A percentile compares a stretch with the other conserved stretches of the same genome.
These are phyloP conservation scores for Rhyacophila brunnea DNA, from an alignment of 1,140 invertebrate genomes.

Conservation along the genomic window DNA sequence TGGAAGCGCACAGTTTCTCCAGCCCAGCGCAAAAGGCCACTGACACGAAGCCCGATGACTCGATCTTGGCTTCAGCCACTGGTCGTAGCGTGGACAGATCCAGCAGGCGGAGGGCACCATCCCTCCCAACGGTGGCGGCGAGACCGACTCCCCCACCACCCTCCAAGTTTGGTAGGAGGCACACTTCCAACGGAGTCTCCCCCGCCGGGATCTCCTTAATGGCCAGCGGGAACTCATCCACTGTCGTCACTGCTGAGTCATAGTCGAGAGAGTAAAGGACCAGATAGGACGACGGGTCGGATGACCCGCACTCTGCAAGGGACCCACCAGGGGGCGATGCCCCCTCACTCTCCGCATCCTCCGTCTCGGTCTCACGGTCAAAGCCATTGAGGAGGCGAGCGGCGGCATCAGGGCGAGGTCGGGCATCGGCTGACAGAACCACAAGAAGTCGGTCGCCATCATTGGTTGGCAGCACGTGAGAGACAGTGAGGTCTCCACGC, in stretches of 20 bases:
- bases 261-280: slow-evolving; percentile 62
- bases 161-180: slow-evolving; percentile 61
- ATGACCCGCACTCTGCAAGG: no score
- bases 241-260: slow-evolving; percentile 53
- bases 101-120: slow-evolving; percentile 68
- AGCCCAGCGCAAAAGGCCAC: slow-evolving; percentile 77
- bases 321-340: no score
- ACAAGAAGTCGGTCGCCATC: slow-evolving; percentile 66
- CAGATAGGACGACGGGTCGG: slow-evolving; percentile 20
- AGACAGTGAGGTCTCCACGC: slow-evolving; percentile 55
- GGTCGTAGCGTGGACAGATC: slow-evolving; percentile 64
- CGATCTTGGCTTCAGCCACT: slow-evolving; percentile 62
- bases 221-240: slow-evolving; percentile 61
- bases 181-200: slow-evolving; percentile 67
- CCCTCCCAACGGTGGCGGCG: slow-evolving; percentile 58
- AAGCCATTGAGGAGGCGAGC: slow-evolving; percentile 23
- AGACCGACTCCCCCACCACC: slow-evolving; percentile 45
- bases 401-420: slow-evolving; percentile 38
- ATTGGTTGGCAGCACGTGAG: slow-evolving; percentile 61
- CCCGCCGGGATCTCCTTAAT: slow-evolving; percentile 61
- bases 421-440: slow-evolving; percentile 51
- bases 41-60: slow-evolving; percentile 69
- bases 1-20: slow-evolving; percentile 81
- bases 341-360: slow-evolving; percentile 35
- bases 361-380: slow-evolving; percentile 49